Base-by-base conservation (phyloP, 1,140 invertebrate species). In the Macrobrachium rosenbergii region DNA sequence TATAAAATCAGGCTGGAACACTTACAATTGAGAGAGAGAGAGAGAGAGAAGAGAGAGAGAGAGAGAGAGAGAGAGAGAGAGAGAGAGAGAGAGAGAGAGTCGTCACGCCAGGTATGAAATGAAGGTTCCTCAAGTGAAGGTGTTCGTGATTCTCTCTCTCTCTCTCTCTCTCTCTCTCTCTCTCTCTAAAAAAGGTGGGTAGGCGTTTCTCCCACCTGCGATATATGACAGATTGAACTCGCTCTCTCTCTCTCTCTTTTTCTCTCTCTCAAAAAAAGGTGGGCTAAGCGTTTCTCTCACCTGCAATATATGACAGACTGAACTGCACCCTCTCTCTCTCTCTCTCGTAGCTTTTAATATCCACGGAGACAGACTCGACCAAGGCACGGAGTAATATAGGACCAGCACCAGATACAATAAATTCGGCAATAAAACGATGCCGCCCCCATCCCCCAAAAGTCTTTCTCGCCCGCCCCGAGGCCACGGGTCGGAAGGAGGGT, bases 211-310 rank as follows among this genome's bases (percentile, higher is more conserved):
- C n/a, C n/a, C 69, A 37, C n/a, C 69, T 73, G n/a, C n/a, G 14
- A 21, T 67, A 67, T n/a, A 67, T 8, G 28, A 14, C n/a, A 67
- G n/a, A 67, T 14, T n/a, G n/a, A 67, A 8, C 67, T 72, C 11
- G 5, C 67, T 23, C 69, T 23, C 69, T 23, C 69, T 23, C 69
- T 43, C 73, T 43, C 73, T 73, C 28, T 75, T n/a, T n/a, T n/a
- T 73, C 69, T 73, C 69, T 73, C 69, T 73, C 69, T 73, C 69
- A n/a, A n/a, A n/a, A n/a, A n/a, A n/a, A n/a, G n/a, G n/a, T n/a
- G n/a, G n/a, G n/a, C n/a, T n/a, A n/a, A n/a, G n/a, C n/a, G n/a
- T n/a, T n/a, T 73, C 69, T 73, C 69, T 73, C 69, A 37, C n/a
- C 69, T 73, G n/a, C n/a, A 67, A 21, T 67, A 67, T n/a, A 67